Base-by-base conservation (phyloP, 2,113 vertebrate genomes). In the Lycocorax pyrrhopterus region DNA sequence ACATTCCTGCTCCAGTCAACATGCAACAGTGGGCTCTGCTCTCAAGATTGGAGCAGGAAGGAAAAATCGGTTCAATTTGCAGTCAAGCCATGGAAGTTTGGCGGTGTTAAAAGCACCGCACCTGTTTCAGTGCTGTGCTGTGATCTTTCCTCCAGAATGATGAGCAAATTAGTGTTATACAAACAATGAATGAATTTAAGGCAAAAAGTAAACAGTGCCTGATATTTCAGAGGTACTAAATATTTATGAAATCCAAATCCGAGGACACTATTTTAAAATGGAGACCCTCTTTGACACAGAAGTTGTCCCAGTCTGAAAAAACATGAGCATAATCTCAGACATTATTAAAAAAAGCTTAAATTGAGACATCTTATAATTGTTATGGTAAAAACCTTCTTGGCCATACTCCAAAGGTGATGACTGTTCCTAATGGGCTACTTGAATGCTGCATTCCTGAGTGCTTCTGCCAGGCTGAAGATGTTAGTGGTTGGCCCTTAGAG, bases 1-100 rank as follows among this genome's bases (percentile, higher is more conserved):
- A 87, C 43, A 33, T 64, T 97, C 96, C 93, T 96, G 74, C 88
- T 96, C 93, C 87, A 79, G 76, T 95, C 93, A 93, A 37, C 52
- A 13, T 79, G 52, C 80, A 76, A 6, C 84, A 85, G 58, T 52
- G 79, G 88, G 91, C 82, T 93, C 39, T 64, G 53, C 77, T 93
- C 52, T 76, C 86, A 43, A 32, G 55, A 27, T 25, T 52, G 87
- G 52, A 88, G 51, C 80, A 93, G 55, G 60, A 94, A 55, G 59
- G 55, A 91, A 88, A 94, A 69, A 51, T 60, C 39, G 63, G 43
- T 89, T 92, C 67, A 37, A 19, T 83, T 75, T 92, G 30, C 46
- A 87, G 56, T 64, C 69, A 82, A 15, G 59, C 62, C 35, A 6
- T 58, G 62, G 64, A 63, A 82, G 63, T 87, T 89, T 12, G 9